Evolutionary conservation across 1,140 invertebrate species (phyloP).

Genomic region (Drosophila prosaltans): DNA sequence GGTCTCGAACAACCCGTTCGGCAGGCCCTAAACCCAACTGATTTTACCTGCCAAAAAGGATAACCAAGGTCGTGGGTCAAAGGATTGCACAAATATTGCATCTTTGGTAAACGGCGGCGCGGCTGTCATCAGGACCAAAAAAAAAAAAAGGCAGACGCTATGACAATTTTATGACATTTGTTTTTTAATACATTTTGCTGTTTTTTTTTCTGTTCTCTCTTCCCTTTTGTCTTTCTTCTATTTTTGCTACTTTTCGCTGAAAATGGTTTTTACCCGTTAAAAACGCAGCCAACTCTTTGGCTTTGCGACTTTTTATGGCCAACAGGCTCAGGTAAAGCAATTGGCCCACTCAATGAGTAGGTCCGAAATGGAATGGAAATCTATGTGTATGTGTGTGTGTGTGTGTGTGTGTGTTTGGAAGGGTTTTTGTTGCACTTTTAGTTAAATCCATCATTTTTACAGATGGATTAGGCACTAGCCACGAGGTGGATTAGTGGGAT

Average conservation of each 20-base stretch:
- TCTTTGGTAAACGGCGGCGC: conserved; percentile 47
- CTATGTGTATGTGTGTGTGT: conserved; percentile 16
- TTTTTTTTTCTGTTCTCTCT: not conserved
- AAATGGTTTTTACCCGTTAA: conserved; percentile 63
- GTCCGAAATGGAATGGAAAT: not conserved
- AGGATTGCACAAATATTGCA: conserved; percentile 81
- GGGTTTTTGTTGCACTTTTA: conserved; percentile 41
- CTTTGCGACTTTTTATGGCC: conserved; percentile 62
- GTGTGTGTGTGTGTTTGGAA: conserved; percentile 14
- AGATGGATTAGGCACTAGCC: conserved; percentile 62
- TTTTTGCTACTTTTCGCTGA: conserved; percentile 57
- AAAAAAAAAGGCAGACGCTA: conserved; percentile 12
- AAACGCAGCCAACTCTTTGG: conserved; percentile 68
- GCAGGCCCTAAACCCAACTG: not conserved
- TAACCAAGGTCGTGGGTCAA: conserved; percentile 63
- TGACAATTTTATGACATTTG: conserved; percentile 26
- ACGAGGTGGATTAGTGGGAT: conserved; percentile 60
- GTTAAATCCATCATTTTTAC: conserved; percentile 77
- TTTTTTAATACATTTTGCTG: conserved; percentile 38
- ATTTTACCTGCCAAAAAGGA: conserved; percentile 31
- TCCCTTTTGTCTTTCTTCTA: not conserved
- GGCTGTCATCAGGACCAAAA: conserved; percentile 15
- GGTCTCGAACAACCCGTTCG: conserved; percentile 63
- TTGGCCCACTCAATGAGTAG: conserved; percentile 35
- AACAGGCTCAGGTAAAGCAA: conserved; percentile 44